Conservation (phyloP, 2,797 vertebrate genomes). For the Hipposideros larvatus region DNA sequence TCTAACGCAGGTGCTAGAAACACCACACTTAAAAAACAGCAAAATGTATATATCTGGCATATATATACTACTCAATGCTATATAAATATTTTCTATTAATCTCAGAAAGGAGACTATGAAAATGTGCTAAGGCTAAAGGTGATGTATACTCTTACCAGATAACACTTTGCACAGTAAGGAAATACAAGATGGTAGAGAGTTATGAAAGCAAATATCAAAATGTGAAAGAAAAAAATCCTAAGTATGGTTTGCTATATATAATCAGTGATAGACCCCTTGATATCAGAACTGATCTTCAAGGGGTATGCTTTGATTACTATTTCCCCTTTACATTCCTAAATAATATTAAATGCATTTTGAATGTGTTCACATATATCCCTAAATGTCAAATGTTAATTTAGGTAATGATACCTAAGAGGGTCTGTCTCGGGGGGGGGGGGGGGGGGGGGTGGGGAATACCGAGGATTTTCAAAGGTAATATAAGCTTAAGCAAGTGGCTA, state of each 20-base stretch:
- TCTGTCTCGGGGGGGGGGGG: not conserved
- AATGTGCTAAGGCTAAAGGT: not conserved
- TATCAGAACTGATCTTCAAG: not conserved
- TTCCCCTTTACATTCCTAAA: not conserved
- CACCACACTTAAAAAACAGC: not conserved
- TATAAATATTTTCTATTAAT: not conserved
- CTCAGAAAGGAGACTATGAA: not conserved
- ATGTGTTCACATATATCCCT: not conserved
- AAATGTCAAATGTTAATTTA: constrained; percentile 1
- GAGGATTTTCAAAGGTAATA: constrained; percentile 8
- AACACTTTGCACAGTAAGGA: not conserved
- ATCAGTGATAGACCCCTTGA: not conserved
- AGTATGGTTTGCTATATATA: not conserved
- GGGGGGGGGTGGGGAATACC: not conserved
- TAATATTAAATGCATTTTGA: not conserved
- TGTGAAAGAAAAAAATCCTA: not conserved
- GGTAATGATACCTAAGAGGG: not conserved
- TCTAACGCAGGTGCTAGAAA: not conserved
- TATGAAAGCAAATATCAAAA: not conserved
- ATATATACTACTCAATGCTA: not conserved
- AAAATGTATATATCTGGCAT: too few relatives aligned
- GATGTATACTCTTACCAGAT: not conserved
- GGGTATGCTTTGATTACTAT: not conserved
- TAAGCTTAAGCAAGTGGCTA: not conserved
- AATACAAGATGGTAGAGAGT: not conserved